phyloP scores from a whole-genome alignment of 2,113 vertebrate genomes.

The Phaetusa simplex region DNA sequence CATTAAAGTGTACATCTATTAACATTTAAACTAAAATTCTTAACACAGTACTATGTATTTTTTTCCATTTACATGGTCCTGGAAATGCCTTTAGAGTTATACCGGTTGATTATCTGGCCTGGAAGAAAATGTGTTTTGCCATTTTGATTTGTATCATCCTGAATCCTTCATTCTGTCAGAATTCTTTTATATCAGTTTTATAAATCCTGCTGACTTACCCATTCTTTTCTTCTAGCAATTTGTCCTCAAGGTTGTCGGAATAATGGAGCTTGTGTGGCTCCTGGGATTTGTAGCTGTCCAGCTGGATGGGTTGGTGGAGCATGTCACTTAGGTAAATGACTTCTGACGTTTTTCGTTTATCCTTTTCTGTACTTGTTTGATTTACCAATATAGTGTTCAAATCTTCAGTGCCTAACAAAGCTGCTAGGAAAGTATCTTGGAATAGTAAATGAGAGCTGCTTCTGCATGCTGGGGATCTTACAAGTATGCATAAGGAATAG shows the following conservation, averaged over 20 bases:
- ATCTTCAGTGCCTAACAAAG: neutral
- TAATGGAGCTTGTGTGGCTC: constrained; percentile 82
- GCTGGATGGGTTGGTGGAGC: constrained; percentile 85
- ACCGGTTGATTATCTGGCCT: neutral
- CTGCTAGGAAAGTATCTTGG: neutral
- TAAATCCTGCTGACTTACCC: constrained; percentile 32
- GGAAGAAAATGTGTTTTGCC: constrained; percentile 16
- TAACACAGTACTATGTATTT: neutral
- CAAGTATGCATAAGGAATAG: neutral
- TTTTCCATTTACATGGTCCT: neutral
- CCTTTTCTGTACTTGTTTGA: constrained; percentile 7
- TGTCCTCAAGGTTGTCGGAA: constrained; percentile 86
- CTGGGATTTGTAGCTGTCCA: constrained; percentile 87
- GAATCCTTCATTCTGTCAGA: constrained; percentile 46
- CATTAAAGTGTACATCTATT: neutral
- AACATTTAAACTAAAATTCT: neutral
- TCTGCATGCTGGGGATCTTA: neutral
- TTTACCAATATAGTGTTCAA: neutral
- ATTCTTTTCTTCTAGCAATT: constrained; percentile 74
- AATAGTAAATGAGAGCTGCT: neutral
- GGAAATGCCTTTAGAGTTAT: neutral
- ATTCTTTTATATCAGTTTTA: constrained; percentile 25
- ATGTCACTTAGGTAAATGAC: constrained; percentile 81
- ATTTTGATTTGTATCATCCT: constrained; percentile 44
- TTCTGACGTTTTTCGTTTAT: constrained; percentile 14